phyloP scores from a whole-genome alignment of 2,113 vertebrate genomes.

The Chaetops frenatus region DNA sequence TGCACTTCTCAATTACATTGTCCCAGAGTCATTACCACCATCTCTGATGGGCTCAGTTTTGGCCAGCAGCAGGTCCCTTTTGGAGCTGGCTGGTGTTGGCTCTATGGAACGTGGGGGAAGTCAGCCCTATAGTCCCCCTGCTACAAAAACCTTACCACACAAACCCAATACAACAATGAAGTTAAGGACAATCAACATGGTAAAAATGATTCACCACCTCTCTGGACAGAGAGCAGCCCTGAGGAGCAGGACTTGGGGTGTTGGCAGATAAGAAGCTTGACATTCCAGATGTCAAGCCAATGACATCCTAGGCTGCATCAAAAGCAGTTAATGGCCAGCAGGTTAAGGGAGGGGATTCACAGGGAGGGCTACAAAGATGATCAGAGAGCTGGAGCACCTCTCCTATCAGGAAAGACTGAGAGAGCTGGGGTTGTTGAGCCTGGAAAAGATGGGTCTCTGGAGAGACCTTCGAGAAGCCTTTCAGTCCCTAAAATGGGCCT shows the following conservation, averaged over 20 bases:
- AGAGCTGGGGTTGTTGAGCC: not conserved
- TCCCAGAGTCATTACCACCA: not conserved
- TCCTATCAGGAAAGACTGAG: not conserved
- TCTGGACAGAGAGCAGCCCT: not conserved
- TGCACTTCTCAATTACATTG: not conserved
- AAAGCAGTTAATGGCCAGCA: not conserved
- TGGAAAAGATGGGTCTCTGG: not conserved
- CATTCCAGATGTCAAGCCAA: not conserved
- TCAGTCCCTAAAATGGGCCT: not conserved
- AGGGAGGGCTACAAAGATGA: not conserved
- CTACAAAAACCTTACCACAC: not conserved
- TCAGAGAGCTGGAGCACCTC: not conserved
- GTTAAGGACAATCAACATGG: not conserved
- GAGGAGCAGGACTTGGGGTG: not conserved
- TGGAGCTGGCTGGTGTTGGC: not conserved
- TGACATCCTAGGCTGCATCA: not conserved
- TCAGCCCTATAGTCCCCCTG: not conserved
- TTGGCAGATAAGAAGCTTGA: not conserved
- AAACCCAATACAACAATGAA: not conserved
- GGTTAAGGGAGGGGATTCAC: not conserved
- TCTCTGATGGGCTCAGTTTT: not conserved
- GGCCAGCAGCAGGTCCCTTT: not conserved
- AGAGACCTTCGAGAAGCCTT: not conserved
- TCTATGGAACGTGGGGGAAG: not conserved
- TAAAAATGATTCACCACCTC: not conserved